Conservation (phyloP, 2,797 vertebrate species). For the Esox masquinongy region DNA sequence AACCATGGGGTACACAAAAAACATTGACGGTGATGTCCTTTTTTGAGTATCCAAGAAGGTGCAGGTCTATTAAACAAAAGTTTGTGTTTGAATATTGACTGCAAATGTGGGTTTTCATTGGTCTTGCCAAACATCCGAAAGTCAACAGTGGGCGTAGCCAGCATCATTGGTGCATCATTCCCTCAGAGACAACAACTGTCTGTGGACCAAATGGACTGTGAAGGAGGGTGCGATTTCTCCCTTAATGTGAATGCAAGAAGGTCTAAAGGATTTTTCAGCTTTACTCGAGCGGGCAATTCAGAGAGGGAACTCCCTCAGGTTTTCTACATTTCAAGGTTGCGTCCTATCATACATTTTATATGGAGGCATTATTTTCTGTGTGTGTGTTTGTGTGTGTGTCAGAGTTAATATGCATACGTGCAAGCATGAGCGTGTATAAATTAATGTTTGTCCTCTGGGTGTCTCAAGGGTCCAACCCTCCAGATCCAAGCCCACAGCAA, state of each 20-base stretch:
- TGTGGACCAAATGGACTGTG: slow-evolving; percentile 34
- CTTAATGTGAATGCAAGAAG: slow-evolving; percentile 14
- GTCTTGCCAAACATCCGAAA: neutral
- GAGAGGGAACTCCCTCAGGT: slow-evolving; percentile 53
- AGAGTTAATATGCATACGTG: neutral
- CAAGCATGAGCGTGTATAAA: neutral
- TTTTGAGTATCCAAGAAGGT: neutral
- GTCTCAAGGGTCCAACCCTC: neutral
- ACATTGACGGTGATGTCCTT: neutral
- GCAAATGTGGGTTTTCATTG: neutral
- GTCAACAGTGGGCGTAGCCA: neutral
- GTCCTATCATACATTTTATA: slow-evolving; percentile 47
- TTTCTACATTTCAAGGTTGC: slow-evolving; percentile 69
- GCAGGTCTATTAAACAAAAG: neutral
- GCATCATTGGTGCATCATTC: neutral
- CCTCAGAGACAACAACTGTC: slow-evolving; percentile 43
- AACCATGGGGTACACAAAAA: neutral
- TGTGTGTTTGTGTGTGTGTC: neutral
- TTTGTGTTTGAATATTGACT: neutral
- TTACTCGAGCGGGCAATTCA: slow-evolving; percentile 67
- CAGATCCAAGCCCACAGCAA: neutral
- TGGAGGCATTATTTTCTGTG: neutral
- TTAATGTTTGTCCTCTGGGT: neutral
- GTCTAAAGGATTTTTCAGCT: slow-evolving; percentile 57
- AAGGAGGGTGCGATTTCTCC: slow-evolving; percentile 47